Evolutionary conservation across 2,888 invertebrate genomes (phyloP).

Genomic region (Drosophila fungiperda): DNA sequence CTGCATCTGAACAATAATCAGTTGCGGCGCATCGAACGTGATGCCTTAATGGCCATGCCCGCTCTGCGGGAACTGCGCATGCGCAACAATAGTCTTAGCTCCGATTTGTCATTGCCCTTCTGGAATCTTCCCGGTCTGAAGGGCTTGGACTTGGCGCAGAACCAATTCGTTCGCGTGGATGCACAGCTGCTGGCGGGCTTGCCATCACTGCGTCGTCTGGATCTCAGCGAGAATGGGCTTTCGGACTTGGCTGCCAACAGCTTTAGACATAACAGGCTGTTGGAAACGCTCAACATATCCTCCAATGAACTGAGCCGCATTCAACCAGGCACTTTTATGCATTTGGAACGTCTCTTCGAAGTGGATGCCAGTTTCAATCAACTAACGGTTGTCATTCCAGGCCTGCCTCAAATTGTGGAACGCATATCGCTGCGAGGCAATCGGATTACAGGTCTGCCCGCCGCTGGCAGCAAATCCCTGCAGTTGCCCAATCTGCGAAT

Average conservation of each 20-base stretch:
- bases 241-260: slow-evolving; percentile 90
- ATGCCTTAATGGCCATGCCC: slow-evolving; percentile 93
- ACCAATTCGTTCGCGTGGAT: slow-evolving; percentile 90
- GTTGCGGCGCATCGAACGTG: slow-evolving; percentile 90
- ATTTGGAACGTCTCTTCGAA: slow-evolving; percentile 91
- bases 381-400: slow-evolving; percentile 91
- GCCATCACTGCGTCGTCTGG: slow-evolving; percentile 91
- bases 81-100: slow-evolving; percentile 92
- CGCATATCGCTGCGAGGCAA: slow-evolving; percentile 90
- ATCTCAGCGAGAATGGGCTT: slow-evolving; percentile 91
- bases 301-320: slow-evolving; percentile 89
- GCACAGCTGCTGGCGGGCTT: slow-evolving; percentile 90
- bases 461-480: slow-evolving; percentile 88
- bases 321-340: slow-evolving; percentile 91
- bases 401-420: slow-evolving; percentile 91
- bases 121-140: slow-evolving; percentile 94
- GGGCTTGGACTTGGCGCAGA: slow-evolving; percentile 92
- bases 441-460: slow-evolving; percentile 89
- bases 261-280: slow-evolving; percentile 89
- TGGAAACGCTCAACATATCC: slow-evolving; percentile 93
- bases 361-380: slow-evolving; percentile 91
- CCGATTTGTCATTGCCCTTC: slow-evolving; percentile 90
- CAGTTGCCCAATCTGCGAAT: slow-evolving; percentile 90
- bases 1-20: slow-evolving; percentile 93
- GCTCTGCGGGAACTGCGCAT: slow-evolving; percentile 92